Evolutionary conservation across 2,113 vertebrate genomes (phyloP), one percentile per base, ranked within the genome.

Genomic region (Leucopternis melanops): DNA sequence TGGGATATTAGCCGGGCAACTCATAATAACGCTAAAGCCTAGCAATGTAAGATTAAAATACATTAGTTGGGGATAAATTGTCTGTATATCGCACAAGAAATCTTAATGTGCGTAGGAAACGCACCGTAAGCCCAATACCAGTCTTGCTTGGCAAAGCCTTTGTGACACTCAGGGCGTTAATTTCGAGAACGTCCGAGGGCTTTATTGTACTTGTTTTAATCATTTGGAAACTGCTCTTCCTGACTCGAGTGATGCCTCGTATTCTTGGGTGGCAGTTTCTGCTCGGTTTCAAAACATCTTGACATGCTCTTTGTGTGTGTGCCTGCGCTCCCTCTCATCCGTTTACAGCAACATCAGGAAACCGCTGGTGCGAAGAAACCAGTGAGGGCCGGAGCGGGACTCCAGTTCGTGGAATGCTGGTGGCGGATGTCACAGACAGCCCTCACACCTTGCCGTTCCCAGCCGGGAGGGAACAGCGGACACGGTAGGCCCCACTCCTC

Each of bases 201-300:
- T 92, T 90, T 82, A 77, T 22, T 62, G 36, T 31, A 58, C 44
- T 79, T 65, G 34, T 44, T 86, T 58, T 90, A 61, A 91, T 90
- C 66, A 82, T 93, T 93, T 90, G 85, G 81, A 77, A 90, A 92
- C 70, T n/a, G 36, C 54, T 66, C 18, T 80, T 75, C 52, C 70
- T 15, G 84, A 34, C 86, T 84, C 17, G 3, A 49, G 58, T 5
- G 54, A 52, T 40, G 57, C 44, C 52, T 80, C 74, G 19, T 31
- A 58, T 87, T 79, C 66, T 81, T 91, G 81, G 10, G 67, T 58
- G 87, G 84, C 81, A 92, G 57, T 54, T 92, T 94, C 85, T 71
- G 61, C 81, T 79, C 8, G 10, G 36, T 91, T 85, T 79, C 87
- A 85, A 85, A 91, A 82, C 57, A 34, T 50, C 78, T 71, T 5